Conservation (phyloP, 2,888 invertebrate genomes). For the Dastarcus helophoroides region DNA sequence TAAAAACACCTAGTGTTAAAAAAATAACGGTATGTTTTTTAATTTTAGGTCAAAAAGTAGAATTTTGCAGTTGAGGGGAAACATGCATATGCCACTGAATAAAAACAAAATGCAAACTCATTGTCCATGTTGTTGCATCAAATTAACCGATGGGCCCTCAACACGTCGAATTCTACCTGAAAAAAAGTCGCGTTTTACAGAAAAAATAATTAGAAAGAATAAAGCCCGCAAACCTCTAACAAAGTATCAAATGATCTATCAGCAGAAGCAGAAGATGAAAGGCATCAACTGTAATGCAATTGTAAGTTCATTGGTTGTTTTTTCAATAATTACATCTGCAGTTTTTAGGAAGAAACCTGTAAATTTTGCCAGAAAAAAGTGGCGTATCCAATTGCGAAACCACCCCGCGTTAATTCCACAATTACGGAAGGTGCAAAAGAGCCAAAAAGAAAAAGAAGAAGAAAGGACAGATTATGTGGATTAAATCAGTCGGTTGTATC, state of each 20-base stretch:
- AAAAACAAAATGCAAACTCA: conserved; percentile 11
- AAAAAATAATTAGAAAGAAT: conserved; percentile 16
- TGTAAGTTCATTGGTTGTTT: conserved; percentile 9
- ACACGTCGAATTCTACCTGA: conserved; percentile 13
- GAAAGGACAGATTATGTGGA: conserved; percentile 36
- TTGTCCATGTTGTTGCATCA: conserved; percentile 20
- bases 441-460: conserved; percentile 30
- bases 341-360: conserved; percentile 23
- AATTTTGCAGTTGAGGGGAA: conserved; percentile 13
- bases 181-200: conserved; percentile 15
- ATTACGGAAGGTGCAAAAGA: conserved; percentile 13
- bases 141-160: conserved; percentile 13
- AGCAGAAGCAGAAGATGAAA: conserved; percentile 13
- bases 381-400: conserved; percentile 9
- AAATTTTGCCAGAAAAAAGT: conserved; percentile 21
- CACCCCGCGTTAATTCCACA: neutral
- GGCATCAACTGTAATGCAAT: conserved; percentile 12
- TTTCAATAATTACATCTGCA: conserved; percentile 1
- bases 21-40: conserved; percentile 5
- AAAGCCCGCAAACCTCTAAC: conserved; percentile 12
- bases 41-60: conserved; percentile 14
- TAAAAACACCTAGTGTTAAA: no score
- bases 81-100: conserved; percentile 13
- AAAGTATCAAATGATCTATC: conserved; percentile 16
- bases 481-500: conserved; percentile 25